phyloP scores from a whole-genome alignment of 2,888 invertebrate genomes.

The Limnephilus marmoratus region DNA sequence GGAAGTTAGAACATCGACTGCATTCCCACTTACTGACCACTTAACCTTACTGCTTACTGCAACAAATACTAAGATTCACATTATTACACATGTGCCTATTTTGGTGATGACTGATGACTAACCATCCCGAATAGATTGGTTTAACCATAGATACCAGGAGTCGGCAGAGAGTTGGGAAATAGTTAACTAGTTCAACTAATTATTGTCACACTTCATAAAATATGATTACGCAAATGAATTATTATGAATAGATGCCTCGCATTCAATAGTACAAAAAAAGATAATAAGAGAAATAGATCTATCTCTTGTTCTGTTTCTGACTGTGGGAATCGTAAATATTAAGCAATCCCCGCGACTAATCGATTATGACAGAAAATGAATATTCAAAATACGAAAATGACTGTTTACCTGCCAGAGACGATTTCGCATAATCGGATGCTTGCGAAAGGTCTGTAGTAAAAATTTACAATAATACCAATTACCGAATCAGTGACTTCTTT shows the following conservation, averaged over 20 bases:
- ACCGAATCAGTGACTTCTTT: slow-evolving; percentile 40
- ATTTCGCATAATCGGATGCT: slow-evolving; percentile 14
- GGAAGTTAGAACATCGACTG: not conserved
- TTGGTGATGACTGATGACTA: not conserved
- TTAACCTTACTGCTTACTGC: not conserved
- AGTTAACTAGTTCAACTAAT: not conserved
- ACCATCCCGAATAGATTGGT: not conserved
- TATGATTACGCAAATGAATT: not conserved
- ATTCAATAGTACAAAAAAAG: not conserved
- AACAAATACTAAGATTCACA: not conserved
- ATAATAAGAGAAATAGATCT: not conserved
- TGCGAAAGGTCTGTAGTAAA: not conserved
- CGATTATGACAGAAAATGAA: slow-evolving; percentile 23
- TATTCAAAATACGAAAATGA: not conserved
- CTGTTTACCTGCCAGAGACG: slow-evolving; percentile 5
- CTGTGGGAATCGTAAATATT: not conserved
- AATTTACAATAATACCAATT: not conserved
- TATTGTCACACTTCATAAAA: not conserved
- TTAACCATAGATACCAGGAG: not conserved
- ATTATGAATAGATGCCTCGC: not conserved
- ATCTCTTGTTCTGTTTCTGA: not conserved
- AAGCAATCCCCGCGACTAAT: slow-evolving; percentile 13
- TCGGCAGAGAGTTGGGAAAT: not conserved
- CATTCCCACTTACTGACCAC: not conserved
- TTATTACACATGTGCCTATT: not conserved